phyloP scores from a whole-genome alignment of 2,113 vertebrate genomes.

The Sceloporus tristichus region DNA sequence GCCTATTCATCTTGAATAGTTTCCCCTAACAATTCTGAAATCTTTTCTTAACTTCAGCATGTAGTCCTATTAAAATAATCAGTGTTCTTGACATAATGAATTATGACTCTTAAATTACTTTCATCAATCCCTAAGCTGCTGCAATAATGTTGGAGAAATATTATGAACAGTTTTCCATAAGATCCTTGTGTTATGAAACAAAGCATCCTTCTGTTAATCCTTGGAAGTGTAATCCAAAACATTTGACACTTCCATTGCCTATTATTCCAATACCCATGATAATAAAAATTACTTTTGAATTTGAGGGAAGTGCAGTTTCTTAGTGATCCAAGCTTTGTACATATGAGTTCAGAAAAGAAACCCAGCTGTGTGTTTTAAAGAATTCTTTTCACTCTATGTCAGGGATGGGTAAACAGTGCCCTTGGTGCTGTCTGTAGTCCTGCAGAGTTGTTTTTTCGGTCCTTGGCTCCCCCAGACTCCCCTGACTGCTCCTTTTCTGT shows the following conservation, averaged over 20 bases:
- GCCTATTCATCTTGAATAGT: slow-evolving; percentile 23
- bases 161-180: slow-evolving; percentile 31
- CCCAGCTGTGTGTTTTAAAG: slow-evolving; percentile 51
- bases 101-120: slow-evolving; percentile 18
- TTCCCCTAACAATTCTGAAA: background rate
- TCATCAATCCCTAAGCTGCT: background rate
- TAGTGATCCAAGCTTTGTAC: slow-evolving; percentile 64
- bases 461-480: no score
- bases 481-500: no score
- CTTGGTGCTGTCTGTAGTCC: no score
- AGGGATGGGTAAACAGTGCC: no score
- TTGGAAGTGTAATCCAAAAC: slow-evolving; percentile 43
- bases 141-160: slow-evolving; percentile 29
- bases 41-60: slow-evolving; percentile 8
- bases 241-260: slow-evolving; percentile 49
- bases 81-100: slow-evolving; percentile 34
- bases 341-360: slow-evolving; percentile 65
- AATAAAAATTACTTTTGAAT: slow-evolving; percentile 51
- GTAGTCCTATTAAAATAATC: slow-evolving; percentile 20
- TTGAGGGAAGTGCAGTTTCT: slow-evolving; percentile 46
- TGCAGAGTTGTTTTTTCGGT: no score
- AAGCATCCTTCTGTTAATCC: slow-evolving; percentile 47
- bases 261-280: slow-evolving; percentile 55
- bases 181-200: slow-evolving; percentile 33
- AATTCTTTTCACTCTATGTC: slow-evolving; percentile 42